A percentile compares a stretch with the other conserved stretches of the same genome.
Conservation (phyloP, 2,888 invertebrate species). For the Caenorhabditis afra region DNA sequence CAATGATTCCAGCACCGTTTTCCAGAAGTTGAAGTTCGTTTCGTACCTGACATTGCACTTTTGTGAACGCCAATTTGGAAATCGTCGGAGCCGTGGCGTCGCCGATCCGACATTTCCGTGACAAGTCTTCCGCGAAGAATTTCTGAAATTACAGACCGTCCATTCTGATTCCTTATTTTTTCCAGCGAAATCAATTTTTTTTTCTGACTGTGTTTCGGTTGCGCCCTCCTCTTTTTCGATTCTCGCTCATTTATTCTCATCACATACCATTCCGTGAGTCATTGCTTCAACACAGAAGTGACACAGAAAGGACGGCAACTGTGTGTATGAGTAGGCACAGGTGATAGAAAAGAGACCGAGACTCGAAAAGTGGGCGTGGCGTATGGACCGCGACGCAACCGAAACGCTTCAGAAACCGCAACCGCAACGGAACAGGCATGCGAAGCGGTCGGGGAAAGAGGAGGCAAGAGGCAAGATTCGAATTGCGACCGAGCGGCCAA, state of each 20-base stretch:
- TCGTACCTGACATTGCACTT: conserved; percentile 34
- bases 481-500: conserved; percentile 19
- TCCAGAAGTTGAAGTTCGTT: background rate
- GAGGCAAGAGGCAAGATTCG: conserved; percentile 12
- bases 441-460: conserved; percentile 48
- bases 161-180: background rate
- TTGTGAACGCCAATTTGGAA: conserved; percentile 25
- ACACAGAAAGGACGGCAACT: background rate
- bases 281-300: background rate
- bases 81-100: conserved; percentile 18
- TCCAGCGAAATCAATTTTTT: background rate
- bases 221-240: no score
- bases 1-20: background rate
- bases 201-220: no score
- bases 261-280: conserved; percentile 24
- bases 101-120: conserved; percentile 24
- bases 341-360: conserved; percentile 52
- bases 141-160: background rate
- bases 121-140: background rate
- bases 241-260: background rate
- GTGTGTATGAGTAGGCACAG: conserved; percentile 16
- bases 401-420: conserved; percentile 60
- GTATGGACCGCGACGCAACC: conserved; percentile 56
- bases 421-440: conserved; percentile 62
- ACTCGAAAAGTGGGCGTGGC: conserved; percentile 44